Evolutionary conservation across 1,140 invertebrate genomes (phyloP).

Genomic region (Bombus terrestris): DNA sequence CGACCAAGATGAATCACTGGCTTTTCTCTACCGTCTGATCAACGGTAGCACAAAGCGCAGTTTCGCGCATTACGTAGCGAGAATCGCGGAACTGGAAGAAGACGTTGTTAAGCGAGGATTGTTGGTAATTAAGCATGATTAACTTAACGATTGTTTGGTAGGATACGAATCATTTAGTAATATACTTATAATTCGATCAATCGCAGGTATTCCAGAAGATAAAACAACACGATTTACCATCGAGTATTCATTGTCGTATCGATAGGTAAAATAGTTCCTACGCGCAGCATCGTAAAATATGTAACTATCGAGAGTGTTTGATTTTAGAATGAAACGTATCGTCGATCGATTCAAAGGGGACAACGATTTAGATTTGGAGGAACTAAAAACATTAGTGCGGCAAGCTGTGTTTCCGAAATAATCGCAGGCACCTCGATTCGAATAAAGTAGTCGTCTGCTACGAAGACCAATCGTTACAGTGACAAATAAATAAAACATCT

Average conservation of each 20-base stretch:
- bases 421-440: not conserved
- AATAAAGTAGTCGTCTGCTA: not conserved
- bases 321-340: conserved; percentile 55
- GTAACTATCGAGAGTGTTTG: not conserved
- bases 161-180: not conserved
- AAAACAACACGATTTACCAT: conserved; percentile 47
- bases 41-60: conserved; percentile 60
- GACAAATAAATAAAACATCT: not conserved
- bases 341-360: conserved; percentile 23
- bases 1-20: conserved; percentile 57
- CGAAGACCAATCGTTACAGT: not conserved
- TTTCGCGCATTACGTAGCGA: conserved; percentile 70
- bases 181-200: too few relatives aligned
- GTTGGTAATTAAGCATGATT: conserved; percentile 28
- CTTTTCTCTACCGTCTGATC: conserved; percentile 65
- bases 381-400: conserved; percentile 55
- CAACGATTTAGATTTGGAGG: conserved; percentile 40
- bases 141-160: not conserved
- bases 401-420: conserved; percentile 27
- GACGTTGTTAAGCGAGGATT: conserved; percentile 56
- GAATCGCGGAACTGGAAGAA: conserved; percentile 56
- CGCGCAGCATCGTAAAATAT: not conserved
- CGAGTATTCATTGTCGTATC: not conserved
- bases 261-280: not conserved
- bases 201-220: conserved; percentile 57